These are phyloP conservation scores for Notoglanidium macrostoma DNA, from an alignment of 2,797 vertebrate genomes.

Conservation along the genomic window DNA sequence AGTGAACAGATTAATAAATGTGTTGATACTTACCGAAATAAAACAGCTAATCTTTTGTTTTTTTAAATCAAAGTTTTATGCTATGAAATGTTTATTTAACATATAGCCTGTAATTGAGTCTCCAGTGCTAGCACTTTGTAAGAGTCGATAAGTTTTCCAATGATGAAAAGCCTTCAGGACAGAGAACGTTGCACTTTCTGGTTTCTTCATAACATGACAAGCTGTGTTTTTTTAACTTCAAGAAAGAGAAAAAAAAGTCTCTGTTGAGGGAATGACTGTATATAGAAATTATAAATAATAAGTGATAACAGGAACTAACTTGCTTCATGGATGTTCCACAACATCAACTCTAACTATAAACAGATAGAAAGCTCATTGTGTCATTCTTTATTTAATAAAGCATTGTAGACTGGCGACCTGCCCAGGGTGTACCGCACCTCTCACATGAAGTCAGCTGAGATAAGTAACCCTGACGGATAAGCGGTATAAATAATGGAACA, in stretches of 20 bases:
- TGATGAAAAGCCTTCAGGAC: not conserved
- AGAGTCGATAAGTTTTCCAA: not conserved
- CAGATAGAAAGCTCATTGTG: not conserved
- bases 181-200: not conserved
- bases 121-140: not conserved
- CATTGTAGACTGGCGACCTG: not conserved
- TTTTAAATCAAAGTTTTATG: not conserved
- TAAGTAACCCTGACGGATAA: no score
- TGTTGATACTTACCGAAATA: not conserved
- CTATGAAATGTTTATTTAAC: not conserved
- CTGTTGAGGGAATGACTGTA: not conserved
- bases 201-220: not conserved
- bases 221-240: not conserved
- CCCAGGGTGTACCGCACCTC: no score
- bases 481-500: no score
- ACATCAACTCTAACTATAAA: not conserved
- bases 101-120: not conserved
- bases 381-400: not conserved
- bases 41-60: not conserved
- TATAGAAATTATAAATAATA: not conserved
- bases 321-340: not conserved
- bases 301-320: not conserved
- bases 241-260: not conserved
- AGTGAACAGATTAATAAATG: not conserved
- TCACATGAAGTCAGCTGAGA: no score